phyloP scores from a whole-genome alignment of 2,113 vertebrate species.

The Regulus satrapa region DNA sequence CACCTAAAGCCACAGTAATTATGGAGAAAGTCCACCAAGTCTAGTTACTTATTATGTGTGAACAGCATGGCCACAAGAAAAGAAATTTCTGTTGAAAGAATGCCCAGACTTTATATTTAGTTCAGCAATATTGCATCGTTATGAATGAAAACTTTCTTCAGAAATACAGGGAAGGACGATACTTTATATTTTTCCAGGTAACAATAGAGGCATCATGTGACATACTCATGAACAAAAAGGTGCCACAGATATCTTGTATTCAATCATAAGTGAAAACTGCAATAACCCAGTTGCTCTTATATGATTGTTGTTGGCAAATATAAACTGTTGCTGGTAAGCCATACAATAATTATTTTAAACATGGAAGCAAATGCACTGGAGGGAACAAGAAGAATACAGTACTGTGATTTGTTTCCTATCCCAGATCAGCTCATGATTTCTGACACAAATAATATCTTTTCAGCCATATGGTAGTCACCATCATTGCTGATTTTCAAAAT shows the following conservation, averaged over 20 bases:
- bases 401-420: not conserved
- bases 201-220: not conserved
- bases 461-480: not conserved
- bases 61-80: not conserved
- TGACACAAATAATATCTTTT: not conserved
- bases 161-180: not conserved
- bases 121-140: not conserved
- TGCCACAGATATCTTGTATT: not conserved
- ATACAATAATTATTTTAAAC: not conserved
- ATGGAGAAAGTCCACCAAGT: not conserved
- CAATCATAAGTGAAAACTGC: not conserved
- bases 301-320: not conserved
- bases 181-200: not conserved
- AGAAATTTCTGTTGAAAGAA: not conserved
- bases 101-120: not conserved
- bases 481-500: not conserved
- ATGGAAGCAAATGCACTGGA: not conserved
- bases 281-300: not conserved
- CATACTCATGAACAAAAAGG: not conserved
- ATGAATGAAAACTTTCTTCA: not conserved
- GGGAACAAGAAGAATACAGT: not conserved
- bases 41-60: not conserved
- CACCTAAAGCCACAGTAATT: not conserved
- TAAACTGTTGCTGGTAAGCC: not conserved
- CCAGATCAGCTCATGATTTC: not conserved